phyloP scores from a whole-genome alignment of 1,140 invertebrate species.

The Gryon sp. region DNA sequence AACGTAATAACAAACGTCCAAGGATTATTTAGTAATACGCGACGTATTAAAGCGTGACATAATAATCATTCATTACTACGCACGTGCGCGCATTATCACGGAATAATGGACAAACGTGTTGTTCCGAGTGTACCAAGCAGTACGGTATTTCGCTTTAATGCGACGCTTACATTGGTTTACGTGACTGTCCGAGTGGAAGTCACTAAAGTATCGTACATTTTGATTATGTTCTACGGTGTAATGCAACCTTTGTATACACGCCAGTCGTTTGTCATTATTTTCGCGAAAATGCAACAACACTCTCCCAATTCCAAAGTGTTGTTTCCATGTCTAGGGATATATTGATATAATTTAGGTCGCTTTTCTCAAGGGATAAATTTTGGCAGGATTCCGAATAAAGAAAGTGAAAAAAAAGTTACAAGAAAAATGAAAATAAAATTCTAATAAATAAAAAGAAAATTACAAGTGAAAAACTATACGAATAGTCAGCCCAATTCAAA shows the following conservation, averaged over 20 bases:
- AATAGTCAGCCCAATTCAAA: too few species aligned
- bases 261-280: constrained; percentile 66
- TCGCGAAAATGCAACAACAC: constrained; percentile 21
- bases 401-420: too few species aligned
- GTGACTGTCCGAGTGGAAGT: constrained; percentile 62
- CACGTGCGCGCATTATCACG: constrained; percentile 50
- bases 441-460: too few species aligned
- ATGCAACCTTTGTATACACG: constrained; percentile 58
- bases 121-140: constrained; percentile 25
- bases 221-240: constrained; percentile 59
- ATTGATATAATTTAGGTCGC: background rate
- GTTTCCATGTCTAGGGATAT: background rate
- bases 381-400: too few species aligned
- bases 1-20: constrained; percentile 17
- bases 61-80: constrained; percentile 58
- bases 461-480: too few species aligned
- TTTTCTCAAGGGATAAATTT: too few species aligned
- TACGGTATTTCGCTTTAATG: constrained; percentile 50
- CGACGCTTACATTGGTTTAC: constrained; percentile 69
- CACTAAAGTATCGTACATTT: constrained; percentile 70
- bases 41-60: constrained; percentile 48
- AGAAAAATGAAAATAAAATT: too few species aligned
- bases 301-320: constrained; percentile 26
- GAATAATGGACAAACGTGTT: constrained; percentile 59
- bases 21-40: constrained; percentile 47